Evolutionary conservation across 64 coral and sea anemone species (phyloP).

Genomic region (Trachythela sp.): DNA sequence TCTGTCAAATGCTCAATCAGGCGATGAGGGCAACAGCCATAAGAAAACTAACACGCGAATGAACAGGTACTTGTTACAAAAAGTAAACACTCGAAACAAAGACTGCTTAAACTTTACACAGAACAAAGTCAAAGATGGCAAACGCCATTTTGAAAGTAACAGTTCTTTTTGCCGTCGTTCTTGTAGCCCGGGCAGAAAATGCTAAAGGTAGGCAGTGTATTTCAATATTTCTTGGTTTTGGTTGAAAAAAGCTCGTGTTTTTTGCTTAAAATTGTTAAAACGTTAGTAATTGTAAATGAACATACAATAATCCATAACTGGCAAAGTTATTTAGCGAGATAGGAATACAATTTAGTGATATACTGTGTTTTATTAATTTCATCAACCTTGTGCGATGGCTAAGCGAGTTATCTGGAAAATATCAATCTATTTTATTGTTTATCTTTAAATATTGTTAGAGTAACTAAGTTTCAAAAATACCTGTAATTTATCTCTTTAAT

Average conservation of each 20-base stretch:
- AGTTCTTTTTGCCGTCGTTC: neutral
- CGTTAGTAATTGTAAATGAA: too few species aligned
- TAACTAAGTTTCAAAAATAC: too few species aligned
- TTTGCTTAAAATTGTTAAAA: neutral
- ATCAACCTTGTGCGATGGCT: too few species aligned
- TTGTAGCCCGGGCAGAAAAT: neutral
- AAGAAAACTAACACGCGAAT: neutral
- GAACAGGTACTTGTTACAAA: neutral
- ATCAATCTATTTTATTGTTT: too few species aligned
- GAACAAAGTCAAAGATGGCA: neutral
- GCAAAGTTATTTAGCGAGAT: too few species aligned
- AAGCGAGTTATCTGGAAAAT: too few species aligned
- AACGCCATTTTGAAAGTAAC: neutral
- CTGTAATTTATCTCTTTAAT: too few species aligned
- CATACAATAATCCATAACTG: too few species aligned
- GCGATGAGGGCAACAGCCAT: neutral
- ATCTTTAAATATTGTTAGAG: too few species aligned
- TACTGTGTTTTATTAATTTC: too few species aligned
- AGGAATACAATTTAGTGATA: too few species aligned
- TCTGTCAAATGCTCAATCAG: neutral
- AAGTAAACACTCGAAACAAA: neutral
- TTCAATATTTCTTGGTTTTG: neutral
- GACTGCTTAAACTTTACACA: neutral
- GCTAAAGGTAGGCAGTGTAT: neutral
- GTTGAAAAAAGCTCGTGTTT: neutral